Percentiles rank a stretch among this genome's conserved stretches.
These are phyloP conservation scores for Zaprionus tsacasi DNA, from an alignment of 1,140 invertebrate species.

Conservation along the genomic window DNA sequence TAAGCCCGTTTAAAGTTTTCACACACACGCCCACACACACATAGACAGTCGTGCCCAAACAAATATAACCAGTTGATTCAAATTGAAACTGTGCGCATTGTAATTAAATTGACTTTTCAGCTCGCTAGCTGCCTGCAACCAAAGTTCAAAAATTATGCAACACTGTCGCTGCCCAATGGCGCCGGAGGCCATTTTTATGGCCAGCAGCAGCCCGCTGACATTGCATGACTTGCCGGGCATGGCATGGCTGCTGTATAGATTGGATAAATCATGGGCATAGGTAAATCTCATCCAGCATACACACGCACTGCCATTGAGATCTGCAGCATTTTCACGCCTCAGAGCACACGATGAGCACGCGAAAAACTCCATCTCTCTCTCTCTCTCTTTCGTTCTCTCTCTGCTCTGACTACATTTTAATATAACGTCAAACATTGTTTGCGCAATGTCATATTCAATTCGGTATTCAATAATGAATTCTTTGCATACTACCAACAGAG, in stretches of 20 bases:
- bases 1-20: conserved; percentile 50
- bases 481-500: conserved; percentile 13
- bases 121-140: conserved; percentile 19
- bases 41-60: background rate
- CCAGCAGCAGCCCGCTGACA: conserved; percentile 43
- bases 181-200: conserved; percentile 67
- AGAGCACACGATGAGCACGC: conserved; percentile 30
- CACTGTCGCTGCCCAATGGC: conserved; percentile 17
- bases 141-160: conserved; percentile 68
- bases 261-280: background rate
- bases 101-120: conserved; percentile 76
- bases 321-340: conserved; percentile 73
- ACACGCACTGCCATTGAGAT: conserved; percentile 63
- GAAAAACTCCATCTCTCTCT: background rate
- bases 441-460: conserved; percentile 67
- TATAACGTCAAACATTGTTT: conserved; percentile 76
- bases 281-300: background rate
- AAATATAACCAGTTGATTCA: conserved; percentile 55
- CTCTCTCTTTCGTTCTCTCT: conserved; percentile 7
- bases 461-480: conserved; percentile 57
- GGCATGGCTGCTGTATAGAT: background rate
- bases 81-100: conserved; percentile 67
- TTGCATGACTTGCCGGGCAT: conserved; percentile 41
- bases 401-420: conserved; percentile 70
- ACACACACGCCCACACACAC: conserved; percentile 17